These are phyloP conservation scores for Patella ulyssiponensis DNA, from an alignment of 2,888 invertebrate genomes.

Conservation along the genomic window DNA sequence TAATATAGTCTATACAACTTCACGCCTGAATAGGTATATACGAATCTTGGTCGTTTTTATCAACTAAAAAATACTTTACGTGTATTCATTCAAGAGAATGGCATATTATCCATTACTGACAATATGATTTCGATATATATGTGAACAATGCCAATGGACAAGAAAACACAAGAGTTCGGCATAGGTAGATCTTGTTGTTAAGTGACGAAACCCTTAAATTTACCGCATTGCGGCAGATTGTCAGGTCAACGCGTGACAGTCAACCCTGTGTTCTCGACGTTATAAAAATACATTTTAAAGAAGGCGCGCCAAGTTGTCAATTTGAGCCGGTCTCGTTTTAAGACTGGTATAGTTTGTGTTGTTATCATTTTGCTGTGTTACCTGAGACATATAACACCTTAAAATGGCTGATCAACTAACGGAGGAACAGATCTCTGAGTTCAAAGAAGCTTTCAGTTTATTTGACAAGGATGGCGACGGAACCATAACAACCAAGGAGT, in stretches of 20 bases:
- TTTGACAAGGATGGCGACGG: constrained; percentile 89
- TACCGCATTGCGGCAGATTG: neutral
- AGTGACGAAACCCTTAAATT: constrained; percentile 8
- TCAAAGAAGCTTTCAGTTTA: constrained; percentile 99
- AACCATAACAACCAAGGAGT: neutral
- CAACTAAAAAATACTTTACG: too few relatives aligned
- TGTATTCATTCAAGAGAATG: too few relatives aligned
- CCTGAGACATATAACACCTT: neutral
- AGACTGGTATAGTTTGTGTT: too few relatives aligned
- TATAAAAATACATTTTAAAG: neutral
- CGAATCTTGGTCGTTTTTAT: too few relatives aligned
- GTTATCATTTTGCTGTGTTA: too few relatives aligned
- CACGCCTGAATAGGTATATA: too few relatives aligned
- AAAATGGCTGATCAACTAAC: constrained; percentile 44
- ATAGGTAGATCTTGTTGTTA: neutral
- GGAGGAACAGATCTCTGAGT: constrained; percentile 77
- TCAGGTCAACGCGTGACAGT: constrained; percentile 1
- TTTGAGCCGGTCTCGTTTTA: too few relatives aligned
- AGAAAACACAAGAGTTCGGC: too few relatives aligned
- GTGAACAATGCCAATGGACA: too few relatives aligned
- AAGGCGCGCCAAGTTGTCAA: constrained; percentile 2
- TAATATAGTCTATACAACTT: too few relatives aligned
- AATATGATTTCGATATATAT: too few relatives aligned
- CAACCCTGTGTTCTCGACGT: neutral
- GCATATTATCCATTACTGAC: too few relatives aligned